Conservation (phyloP, 2,113 vertebrate genomes). For the Thomomys bottae region DNA sequence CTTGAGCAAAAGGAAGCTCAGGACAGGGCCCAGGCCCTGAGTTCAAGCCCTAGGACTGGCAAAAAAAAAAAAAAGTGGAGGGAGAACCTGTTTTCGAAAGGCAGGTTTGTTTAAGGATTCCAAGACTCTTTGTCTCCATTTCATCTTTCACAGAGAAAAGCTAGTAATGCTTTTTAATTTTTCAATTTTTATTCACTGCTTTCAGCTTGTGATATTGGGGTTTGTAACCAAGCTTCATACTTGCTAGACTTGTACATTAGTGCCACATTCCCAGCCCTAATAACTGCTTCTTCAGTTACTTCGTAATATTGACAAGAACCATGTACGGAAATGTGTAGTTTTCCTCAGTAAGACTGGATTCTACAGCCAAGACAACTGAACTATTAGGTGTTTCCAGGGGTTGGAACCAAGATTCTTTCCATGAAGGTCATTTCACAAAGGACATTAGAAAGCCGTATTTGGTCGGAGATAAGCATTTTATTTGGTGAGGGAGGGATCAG, state of each 20-base stretch:
- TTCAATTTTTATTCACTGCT: too few species aligned
- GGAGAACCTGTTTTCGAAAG: too few species aligned
- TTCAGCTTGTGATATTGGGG: too few species aligned
- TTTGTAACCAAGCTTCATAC: too few species aligned
- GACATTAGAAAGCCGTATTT: constrained; percentile 1
- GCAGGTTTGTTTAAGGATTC: constrained; percentile 15
- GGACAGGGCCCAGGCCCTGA: too few species aligned
- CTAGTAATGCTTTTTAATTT: too few species aligned
- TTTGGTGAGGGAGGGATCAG: background rate
- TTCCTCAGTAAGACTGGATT: background rate
- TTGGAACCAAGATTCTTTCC: background rate
- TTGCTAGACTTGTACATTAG: too few species aligned
- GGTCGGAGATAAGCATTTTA: constrained; percentile 21
- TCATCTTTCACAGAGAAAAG: background rate
- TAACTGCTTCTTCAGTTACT: background rate
- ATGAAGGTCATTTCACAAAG: background rate
- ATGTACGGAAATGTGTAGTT: constrained; percentile 27
- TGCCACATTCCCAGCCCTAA: background rate
- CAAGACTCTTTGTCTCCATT: constrained; percentile 29
- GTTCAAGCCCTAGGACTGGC: too few species aligned
- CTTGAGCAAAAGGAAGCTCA: too few species aligned
- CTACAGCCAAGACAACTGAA: background rate
- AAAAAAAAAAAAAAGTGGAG: too few species aligned
- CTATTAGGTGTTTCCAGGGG: background rate
- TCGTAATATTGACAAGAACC: background rate